A percentile compares a stretch with the other conserved stretches of the same genome.
Conservation (phyloP, 2,888 invertebrate genomes). For the Tolmerus cingulatus region DNA sequence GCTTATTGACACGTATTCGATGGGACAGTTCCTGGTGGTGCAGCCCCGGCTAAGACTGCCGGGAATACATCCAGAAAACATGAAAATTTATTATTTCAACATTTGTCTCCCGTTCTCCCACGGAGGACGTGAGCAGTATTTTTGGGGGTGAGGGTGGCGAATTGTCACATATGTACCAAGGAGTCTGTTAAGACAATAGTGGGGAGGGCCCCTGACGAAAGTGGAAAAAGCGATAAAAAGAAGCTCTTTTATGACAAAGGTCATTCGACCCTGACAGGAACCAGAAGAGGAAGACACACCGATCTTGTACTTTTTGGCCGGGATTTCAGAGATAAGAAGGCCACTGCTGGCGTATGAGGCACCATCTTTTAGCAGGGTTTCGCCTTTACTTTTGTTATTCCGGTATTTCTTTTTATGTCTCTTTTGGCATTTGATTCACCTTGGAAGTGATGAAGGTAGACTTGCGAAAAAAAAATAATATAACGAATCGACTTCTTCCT, state of each 20-base stretch:
- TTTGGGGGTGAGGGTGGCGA: background rate
- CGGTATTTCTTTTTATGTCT: background rate
- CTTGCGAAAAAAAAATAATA: constrained; percentile 8
- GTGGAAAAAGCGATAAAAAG: constrained; percentile 2
- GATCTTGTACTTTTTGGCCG: background rate
- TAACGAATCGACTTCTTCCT: background rate
- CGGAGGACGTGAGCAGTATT: background rate
- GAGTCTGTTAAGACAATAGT: constrained; percentile 6
- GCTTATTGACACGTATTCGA: constrained; percentile 48
- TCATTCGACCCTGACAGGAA: constrained; percentile 28
- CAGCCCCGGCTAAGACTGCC: background rate
- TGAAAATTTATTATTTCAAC: constrained; percentile 27
- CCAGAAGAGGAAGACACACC: background rate
- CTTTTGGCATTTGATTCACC: constrained; percentile 30
- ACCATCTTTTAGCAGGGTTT: background rate
- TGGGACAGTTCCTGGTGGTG: constrained; percentile 33
- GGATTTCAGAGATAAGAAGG: background rate
- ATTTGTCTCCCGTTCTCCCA: background rate
- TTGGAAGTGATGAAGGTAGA: constrained; percentile 34
- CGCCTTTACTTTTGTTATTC: background rate
- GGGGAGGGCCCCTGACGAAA: background rate
- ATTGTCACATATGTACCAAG: background rate
- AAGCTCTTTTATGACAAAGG: constrained; percentile 21
- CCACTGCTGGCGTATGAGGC: background rate
- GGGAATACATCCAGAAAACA: constrained; percentile 11